Percentiles rank a stretch among this genome's conserved stretches.
Conservation (phyloP, 2,888 invertebrate species). For the Coronaproctus castanopsis region DNA sequence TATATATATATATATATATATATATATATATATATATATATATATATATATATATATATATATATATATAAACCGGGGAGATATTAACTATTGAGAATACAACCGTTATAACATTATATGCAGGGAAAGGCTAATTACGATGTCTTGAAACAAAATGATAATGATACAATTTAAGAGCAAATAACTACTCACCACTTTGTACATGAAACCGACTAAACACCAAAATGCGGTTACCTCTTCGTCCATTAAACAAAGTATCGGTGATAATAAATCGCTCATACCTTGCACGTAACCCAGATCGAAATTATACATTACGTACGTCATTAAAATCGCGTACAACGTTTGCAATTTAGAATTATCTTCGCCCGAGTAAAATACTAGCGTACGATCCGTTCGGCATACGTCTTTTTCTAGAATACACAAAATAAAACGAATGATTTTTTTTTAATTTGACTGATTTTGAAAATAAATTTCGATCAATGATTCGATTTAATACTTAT, state of each 20-base stretch:
- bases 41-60: too few relatives aligned
- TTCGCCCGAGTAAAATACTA: slow-evolving; percentile 81
- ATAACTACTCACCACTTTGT: slow-evolving; percentile 68
- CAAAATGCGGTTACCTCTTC: slow-evolving; percentile 95
- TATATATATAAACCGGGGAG: too few relatives aligned
- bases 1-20: too few relatives aligned
- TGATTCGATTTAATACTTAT: too few relatives aligned
- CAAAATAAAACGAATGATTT: slow-evolving; percentile 11
- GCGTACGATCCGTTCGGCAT: slow-evolving; percentile 76
- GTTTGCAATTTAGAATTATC: slow-evolving; percentile 69
- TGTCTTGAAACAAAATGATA: too few relatives aligned
- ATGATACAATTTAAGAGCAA: too few relatives aligned
- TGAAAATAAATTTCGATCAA: neutral
- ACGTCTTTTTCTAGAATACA: slow-evolving; percentile 71
- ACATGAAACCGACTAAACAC: slow-evolving; percentile 98
- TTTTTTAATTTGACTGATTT: too few relatives aligned
- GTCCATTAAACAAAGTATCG: slow-evolving; percentile 67
- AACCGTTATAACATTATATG: too few relatives aligned
- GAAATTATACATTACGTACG: slow-evolving; percentile 97
- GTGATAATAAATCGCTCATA: slow-evolving; percentile 92
- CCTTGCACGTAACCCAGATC: slow-evolving; percentile 92
- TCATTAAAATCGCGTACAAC: slow-evolving; percentile 84
- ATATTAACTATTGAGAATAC: too few relatives aligned
- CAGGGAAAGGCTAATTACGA: too few relatives aligned
- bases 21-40: too few relatives aligned